A percentile compares a stretch with the other conserved stretches of the same genome.
phyloP scores from a whole-genome alignment of 2,888 invertebrate genomes.

The Campoplex capitator region DNA sequence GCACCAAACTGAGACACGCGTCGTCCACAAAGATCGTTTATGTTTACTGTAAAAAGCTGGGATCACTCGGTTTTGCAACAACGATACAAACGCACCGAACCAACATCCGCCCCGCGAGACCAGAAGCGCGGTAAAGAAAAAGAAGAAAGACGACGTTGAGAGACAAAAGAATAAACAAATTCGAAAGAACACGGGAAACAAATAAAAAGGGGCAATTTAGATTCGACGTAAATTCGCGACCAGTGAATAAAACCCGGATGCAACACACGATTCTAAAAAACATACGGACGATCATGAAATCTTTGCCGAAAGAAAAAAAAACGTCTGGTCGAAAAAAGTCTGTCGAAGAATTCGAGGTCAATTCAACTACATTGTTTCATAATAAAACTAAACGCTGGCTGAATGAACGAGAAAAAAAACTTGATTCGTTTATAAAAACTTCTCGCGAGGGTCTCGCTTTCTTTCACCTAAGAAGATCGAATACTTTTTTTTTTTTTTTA shows the following conservation, averaged over 20 bases:
- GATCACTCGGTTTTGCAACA: slow-evolving; percentile 53
- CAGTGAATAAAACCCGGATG: slow-evolving; percentile 57
- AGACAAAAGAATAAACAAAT: slow-evolving; percentile 1
- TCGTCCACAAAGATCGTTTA: slow-evolving; percentile 36
- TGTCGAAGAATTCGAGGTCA: slow-evolving; percentile 20
- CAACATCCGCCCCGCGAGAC: slow-evolving; percentile 55
- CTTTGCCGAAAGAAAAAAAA: neutral
- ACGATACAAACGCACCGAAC: slow-evolving; percentile 45
- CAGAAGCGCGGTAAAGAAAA: slow-evolving; percentile 7
- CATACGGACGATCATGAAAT: neutral
- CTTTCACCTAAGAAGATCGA: neutral
- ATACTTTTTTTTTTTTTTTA: neutral
- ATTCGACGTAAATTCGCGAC: slow-evolving; percentile 23
- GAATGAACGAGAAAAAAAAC: slow-evolving; percentile 11
- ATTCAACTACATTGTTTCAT: slow-evolving; percentile 23
- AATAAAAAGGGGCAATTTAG: slow-evolving; percentile 55
- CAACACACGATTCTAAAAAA: slow-evolving; percentile 29
- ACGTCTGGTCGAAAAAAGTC: neutral
- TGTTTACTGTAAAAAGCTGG: slow-evolving; percentile 24
- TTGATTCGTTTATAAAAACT: neutral
- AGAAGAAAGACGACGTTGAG: neutral
- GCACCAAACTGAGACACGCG: neutral
- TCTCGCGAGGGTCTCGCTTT: neutral
- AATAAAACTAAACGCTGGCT: slow-evolving; percentile 15
- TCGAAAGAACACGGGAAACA: slow-evolving; percentile 34